A percentile compares a stretch with the other conserved stretches of the same genome.
phyloP scores from a whole-genome alignment of 1,140 invertebrate genomes.

The Gonioctena quinquepunctata region DNA sequence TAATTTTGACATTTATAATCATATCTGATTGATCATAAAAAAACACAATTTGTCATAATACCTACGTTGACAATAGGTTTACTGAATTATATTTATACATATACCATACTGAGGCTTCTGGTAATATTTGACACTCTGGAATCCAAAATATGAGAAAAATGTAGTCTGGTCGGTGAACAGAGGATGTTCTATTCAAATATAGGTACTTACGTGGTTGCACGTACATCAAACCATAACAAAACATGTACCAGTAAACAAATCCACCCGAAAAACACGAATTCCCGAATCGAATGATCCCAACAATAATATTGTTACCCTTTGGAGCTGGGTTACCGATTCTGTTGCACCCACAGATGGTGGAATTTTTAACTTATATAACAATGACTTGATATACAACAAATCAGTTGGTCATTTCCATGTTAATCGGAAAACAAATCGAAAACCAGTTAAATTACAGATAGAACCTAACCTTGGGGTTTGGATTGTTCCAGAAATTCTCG shows the following conservation, averaged over 20 bases:
- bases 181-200: background rate
- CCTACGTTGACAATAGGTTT: too few species aligned
- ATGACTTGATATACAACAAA: conserved; percentile 27
- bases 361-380: conserved; percentile 45
- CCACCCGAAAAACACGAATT: background rate
- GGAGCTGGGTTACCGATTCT: background rate
- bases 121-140: background rate
- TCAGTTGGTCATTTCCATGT: conserved; percentile 5
- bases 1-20: background rate
- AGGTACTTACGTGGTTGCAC: background rate
- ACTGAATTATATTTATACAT: too few species aligned
- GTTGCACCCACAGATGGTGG: conserved; percentile 44
- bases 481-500: conserved; percentile 62
- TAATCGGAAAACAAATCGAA: background rate
- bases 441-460: conserved; percentile 25
- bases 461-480: conserved; percentile 60
- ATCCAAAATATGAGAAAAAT: background rate
- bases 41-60: too few species aligned
- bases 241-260: background rate
- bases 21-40: too few species aligned
- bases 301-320: too few species aligned
- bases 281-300: too few species aligned
- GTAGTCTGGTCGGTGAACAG: background rate
- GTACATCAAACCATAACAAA: background rate
- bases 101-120: too few species aligned